A percentile compares a stretch with the other conserved stretches of the same genome.
phyloP scores from a whole-genome alignment of 2,113 vertebrate genomes.

The Cheirogaleus medius region DNA sequence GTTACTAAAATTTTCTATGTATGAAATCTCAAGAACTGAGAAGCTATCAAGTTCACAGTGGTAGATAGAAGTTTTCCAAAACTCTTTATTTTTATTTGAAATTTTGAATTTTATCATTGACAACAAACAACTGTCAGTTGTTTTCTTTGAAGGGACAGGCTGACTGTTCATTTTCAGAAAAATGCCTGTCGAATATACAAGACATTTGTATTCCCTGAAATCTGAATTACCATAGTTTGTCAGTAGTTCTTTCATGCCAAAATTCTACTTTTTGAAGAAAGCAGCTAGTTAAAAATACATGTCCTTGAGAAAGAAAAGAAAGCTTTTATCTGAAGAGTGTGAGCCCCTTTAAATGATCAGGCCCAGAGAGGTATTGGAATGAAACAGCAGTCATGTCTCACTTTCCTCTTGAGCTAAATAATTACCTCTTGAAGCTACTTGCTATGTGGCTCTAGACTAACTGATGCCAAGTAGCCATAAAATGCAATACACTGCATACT shows the following conservation, averaged over 20 bases:
- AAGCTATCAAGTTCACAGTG: background rate
- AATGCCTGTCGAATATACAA: background rate
- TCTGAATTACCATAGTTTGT: background rate
- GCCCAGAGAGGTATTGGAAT: background rate
- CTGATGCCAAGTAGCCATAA: background rate
- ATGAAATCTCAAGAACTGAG: background rate
- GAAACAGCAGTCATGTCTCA: background rate
- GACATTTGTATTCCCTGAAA: background rate
- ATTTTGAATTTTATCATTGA: background rate
- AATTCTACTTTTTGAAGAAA: background rate
- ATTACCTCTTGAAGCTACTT: background rate
- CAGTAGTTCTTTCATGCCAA: background rate
- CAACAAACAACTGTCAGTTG: background rate
- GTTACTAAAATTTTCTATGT: background rate
- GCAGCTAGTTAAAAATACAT: background rate
- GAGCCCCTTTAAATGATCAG: background rate
- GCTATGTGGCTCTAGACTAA: background rate
- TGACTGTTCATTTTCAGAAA: slow-evolving; percentile 8
- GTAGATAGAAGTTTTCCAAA: background rate
- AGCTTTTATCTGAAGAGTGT: background rate
- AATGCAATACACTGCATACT: background rate
- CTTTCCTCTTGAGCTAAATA: background rate
- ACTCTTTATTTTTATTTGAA: slow-evolving; percentile 16
- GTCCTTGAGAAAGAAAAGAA: background rate
- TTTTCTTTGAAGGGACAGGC: background rate